A percentile compares a stretch with the other conserved stretches of the same genome.
Evolutionary conservation across 1,140 invertebrate species (phyloP).

Genomic region (Scaptomyza pallida): DNA sequence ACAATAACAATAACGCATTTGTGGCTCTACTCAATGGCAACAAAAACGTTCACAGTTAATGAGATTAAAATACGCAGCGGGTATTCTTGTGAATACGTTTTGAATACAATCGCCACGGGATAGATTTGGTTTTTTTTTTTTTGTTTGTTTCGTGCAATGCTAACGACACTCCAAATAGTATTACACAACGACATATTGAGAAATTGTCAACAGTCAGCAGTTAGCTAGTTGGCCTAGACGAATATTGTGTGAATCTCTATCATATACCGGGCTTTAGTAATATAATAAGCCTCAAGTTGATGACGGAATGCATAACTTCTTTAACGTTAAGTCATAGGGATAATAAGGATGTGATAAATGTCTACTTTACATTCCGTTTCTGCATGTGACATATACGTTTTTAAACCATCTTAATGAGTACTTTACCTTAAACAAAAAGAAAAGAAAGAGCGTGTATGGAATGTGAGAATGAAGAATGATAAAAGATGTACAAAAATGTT

Average conservation of each 20-base stretch:
- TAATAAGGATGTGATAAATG: neutral
- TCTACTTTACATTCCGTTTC: neutral
- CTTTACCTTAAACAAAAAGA: neutral
- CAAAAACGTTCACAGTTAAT: slow-evolving; percentile 68
- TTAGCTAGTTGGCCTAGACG: too few species aligned
- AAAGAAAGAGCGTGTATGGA: slow-evolving; percentile 8
- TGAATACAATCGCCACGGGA: slow-evolving; percentile 53
- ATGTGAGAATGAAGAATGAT: neutral
- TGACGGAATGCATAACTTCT: too few species aligned
- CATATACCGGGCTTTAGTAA: too few species aligned
- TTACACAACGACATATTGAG: neutral
- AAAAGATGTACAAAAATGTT: slow-evolving; percentile 23
- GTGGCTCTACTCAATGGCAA: slow-evolving; percentile 31
- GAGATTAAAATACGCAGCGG: slow-evolving; percentile 78
- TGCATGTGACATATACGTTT: neutral
- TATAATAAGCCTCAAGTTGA: too few species aligned
- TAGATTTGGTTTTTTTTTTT: too few species aligned
- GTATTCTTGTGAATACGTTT: slow-evolving; percentile 39
- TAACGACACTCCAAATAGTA: slow-evolving; percentile 1
- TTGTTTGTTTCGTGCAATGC: slow-evolving; percentile 40
- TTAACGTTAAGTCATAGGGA: neutral
- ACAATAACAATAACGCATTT: slow-evolving; percentile 24
- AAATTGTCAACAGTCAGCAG: neutral
- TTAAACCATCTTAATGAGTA: neutral
- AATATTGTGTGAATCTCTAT: too few species aligned